Conservation (phyloP, 2,797 vertebrate species). For the Hypotaenidia philippensis region DNA sequence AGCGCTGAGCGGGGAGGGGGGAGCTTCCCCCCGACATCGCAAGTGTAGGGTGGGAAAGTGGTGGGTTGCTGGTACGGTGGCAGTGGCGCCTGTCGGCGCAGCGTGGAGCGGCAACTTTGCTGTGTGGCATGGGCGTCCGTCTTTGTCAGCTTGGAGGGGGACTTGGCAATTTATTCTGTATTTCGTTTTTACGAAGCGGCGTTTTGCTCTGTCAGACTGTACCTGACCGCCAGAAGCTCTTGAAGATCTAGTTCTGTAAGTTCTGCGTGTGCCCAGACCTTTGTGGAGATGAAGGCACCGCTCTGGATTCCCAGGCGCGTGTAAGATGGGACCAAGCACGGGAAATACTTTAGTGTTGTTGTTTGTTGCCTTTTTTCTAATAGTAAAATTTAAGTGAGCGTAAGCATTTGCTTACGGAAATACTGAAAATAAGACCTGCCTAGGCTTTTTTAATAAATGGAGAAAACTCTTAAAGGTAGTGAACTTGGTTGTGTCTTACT, state of each 20-base stretch:
- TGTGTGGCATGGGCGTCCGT: not conserved
- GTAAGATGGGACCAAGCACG: not conserved
- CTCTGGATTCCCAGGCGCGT: not conserved
- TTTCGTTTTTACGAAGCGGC: not conserved
- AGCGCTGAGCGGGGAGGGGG: not conserved
- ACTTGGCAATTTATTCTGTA: not conserved
- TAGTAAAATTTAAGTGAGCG: not conserved
- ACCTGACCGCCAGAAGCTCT: not conserved
- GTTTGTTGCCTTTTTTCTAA: no score
- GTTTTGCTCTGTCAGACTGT: not conserved
- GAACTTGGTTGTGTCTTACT: not conserved
- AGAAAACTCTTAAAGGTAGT: not conserved
- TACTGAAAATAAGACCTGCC: not conserved
- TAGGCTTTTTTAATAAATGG: not conserved
- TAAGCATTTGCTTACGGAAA: not conserved
- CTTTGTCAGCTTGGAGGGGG: not conserved
- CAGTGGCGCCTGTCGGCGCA: not conserved
- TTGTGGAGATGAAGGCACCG: not conserved
- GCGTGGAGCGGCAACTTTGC: not conserved
- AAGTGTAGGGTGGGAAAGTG: fast-evolving
- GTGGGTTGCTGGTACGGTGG: not conserved
- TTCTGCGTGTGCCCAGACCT: not conserved
- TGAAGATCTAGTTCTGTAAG: not conserved
- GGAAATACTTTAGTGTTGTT: not conserved
- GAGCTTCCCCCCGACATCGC: not conserved